Evolutionary conservation across 2,888 invertebrate genomes (phyloP), one percentile per base, ranked within the genome.

Genomic region (Athalia cordata): DNA sequence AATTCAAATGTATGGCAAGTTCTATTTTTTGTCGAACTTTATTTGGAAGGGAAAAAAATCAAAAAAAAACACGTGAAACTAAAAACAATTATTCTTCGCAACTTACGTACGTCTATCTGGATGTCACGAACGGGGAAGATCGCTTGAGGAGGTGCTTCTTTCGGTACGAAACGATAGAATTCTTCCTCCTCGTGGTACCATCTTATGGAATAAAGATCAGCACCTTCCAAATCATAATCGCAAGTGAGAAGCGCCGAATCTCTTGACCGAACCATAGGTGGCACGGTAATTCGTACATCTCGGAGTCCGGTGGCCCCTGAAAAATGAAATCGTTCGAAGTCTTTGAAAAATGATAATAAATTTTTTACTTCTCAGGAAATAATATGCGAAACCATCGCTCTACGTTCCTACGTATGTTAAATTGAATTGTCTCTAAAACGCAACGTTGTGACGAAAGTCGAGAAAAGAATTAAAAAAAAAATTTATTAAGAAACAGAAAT

Each of bases 181-280:
- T 96, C 95, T 6, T 93, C 92, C 81, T 93, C 93, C 4, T 94
- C 93, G 79, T 94, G 92, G 90, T 95, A 95, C 95, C 95, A 96
- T 88, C 95, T 93, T 86, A 95, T 94, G 81, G 95, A 93, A 90
- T 95, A 95, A 5, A 96, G 92, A 67, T 84, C 79, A 50, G 82
- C 84, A 7, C 85, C 85, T 59, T 89, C 85, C 50, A 90, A 82
- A 29, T 89, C 88, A 80, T 89, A 90, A 81, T 85, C 82, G 80
- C 90, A 89, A 50, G 89, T 86, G 7, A 90, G 82, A 11, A 87
- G 84, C 76, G 88, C 90, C 11, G 89, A 85, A 80, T 89, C 89
- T 11, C 89, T 89, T 43, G 89, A 87, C 79, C 87, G 85, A 61
- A 89, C 89, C 83, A 87, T 86, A 0, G 82, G 75, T 13, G 89